A percentile compares a stretch with the other conserved stretches of the same genome.
phyloP scores from a whole-genome alignment of 2,113 vertebrate species.

The Gavia stellata region DNA sequence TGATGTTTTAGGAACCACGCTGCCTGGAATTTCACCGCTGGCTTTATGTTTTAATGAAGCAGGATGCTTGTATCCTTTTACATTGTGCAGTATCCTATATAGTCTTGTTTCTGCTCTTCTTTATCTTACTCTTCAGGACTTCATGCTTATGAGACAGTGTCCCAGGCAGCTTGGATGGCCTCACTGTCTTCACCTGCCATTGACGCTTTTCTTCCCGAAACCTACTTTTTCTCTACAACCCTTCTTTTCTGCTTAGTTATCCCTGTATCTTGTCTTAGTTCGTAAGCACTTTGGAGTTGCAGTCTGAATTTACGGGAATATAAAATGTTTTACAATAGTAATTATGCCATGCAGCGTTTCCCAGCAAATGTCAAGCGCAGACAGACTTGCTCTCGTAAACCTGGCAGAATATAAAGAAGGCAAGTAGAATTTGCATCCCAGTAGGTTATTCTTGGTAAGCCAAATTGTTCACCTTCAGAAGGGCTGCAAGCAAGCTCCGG shows the following conservation, averaged over 20 bases:
- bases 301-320: not conserved
- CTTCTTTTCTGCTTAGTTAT: not conserved
- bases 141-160: not conserved
- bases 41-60: not conserved
- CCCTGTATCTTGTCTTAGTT: not conserved
- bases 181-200: not conserved
- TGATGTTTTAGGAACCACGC: not conserved
- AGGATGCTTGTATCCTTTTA: not conserved
- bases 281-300: not conserved
- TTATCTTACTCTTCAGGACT: not conserved
- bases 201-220: not conserved
- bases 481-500: not conserved
- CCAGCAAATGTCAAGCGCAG: not conserved
- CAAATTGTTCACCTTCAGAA: not conserved
- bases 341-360: not conserved
- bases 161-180: not conserved
- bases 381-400: not conserved
- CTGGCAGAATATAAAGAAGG: not conserved
- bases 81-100: not conserved
- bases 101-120: not conserved
- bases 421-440: not conserved
- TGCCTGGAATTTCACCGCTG: not conserved
- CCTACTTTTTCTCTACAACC: not conserved
- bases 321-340: not conserved
- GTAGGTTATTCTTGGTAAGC: not conserved